phyloP scores from a whole-genome alignment of 2,797 vertebrate species.

The Sternarchorhynchus goeldii region DNA sequence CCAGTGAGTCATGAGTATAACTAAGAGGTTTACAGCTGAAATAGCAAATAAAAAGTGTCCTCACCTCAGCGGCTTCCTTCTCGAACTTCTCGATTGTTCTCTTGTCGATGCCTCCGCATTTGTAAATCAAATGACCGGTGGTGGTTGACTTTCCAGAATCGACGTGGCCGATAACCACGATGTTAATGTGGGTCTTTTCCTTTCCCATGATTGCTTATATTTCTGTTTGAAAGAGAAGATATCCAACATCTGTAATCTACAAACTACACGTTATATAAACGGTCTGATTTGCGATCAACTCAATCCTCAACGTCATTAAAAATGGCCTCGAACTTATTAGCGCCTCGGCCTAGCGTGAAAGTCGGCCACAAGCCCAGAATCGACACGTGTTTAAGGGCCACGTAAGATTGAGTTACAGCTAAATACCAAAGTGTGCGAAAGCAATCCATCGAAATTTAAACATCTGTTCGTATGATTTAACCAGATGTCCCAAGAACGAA shows the following conservation, averaged over 20 bases:
- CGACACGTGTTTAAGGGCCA: slow-evolving; percentile 80
- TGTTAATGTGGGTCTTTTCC: slow-evolving; percentile 85
- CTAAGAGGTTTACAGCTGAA: background rate
- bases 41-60: slow-evolving; percentile 7
- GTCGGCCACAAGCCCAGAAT: slow-evolving; percentile 63
- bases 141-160: slow-evolving; percentile 84
- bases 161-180: slow-evolving; percentile 85
- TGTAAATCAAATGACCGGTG: slow-evolving; percentile 84
- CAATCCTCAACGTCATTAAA: background rate
- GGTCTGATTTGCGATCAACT: background rate
- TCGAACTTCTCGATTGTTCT: slow-evolving; percentile 85
- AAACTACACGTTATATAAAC: background rate
- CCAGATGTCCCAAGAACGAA: slow-evolving; percentile 46
- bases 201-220: slow-evolving; percentile 77
- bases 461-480: slow-evolving; percentile 48
- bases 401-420: slow-evolving; percentile 70
- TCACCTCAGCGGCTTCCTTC: slow-evolving; percentile 83
- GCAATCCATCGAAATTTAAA: slow-evolving; percentile 8
- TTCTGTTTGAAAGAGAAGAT: slow-evolving; percentile 60
- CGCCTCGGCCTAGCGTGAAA: slow-evolving; percentile 61
- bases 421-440: slow-evolving; percentile 61
- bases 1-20: background rate
- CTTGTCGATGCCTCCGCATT: slow-evolving; percentile 83
- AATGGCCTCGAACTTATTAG: background rate
- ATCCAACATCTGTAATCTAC: background rate